These are phyloP conservation scores for Melolontha melolontha DNA, from an alignment of 2,888 invertebrate genomes.

Conservation along the genomic window DNA sequence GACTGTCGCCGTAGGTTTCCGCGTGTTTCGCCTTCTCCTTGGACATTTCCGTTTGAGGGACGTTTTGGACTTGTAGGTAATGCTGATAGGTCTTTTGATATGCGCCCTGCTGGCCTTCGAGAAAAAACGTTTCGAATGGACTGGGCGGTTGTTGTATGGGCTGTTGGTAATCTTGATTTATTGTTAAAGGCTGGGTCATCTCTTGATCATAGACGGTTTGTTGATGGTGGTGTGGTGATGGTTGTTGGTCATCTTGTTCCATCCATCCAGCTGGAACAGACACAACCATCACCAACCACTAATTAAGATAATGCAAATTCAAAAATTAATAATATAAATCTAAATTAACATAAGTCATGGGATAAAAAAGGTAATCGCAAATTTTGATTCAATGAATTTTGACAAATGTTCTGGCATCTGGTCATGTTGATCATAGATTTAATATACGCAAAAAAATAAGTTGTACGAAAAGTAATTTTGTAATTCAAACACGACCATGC, in stretches of 20 bases:
- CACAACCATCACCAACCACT: slow-evolving; percentile 49
- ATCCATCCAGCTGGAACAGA: slow-evolving; percentile 61
- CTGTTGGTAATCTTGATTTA: slow-evolving; percentile 15
- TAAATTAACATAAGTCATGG: too few species aligned
- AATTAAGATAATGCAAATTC: slow-evolving; percentile 9
- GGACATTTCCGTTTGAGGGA: not conserved
- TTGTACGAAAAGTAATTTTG: too few species aligned
- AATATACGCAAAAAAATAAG: too few species aligned
- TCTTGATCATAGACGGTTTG: slow-evolving; percentile 25
- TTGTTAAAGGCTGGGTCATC: not conserved
- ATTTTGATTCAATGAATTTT: too few species aligned
- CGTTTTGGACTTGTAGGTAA: not conserved
- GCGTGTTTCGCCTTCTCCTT: slow-evolving; percentile 1
- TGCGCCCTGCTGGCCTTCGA: too few species aligned
- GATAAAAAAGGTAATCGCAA: too few species aligned
- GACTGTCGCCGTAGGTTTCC: not conserved
- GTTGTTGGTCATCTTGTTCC: slow-evolving; percentile 55
- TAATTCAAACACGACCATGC: too few species aligned
- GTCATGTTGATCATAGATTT: too few species aligned
- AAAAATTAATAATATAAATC: too few species aligned
- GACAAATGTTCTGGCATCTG: too few species aligned
- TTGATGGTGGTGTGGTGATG: slow-evolving; percentile 50
- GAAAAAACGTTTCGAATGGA: not conserved
- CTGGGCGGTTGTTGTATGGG: not conserved
- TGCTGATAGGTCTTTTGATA: not conserved